Evolutionary conservation across 64 coral and sea anemone species (phyloP), one percentile per base, ranked within the genome.

Genomic region (Montipora capricornis): DNA sequence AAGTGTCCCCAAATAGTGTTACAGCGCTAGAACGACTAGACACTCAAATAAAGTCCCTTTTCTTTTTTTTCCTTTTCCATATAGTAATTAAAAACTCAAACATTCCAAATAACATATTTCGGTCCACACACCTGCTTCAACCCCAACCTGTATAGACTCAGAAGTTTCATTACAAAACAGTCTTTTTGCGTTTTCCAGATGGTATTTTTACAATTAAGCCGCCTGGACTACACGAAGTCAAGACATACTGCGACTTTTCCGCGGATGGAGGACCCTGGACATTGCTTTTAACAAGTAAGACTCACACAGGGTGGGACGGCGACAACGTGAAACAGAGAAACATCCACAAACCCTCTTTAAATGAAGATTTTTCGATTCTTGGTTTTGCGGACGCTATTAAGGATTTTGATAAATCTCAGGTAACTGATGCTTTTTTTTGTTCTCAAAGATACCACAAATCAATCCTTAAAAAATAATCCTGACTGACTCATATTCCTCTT

Each of bases 331-430:
- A 96, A 62, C 47, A 81, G 19, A 93, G 91, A 47, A 96, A 90
- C 67, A 24, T 47, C n/a, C 61, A 94, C 5, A 52, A 79, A 11
- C 91, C 95, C 1, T 96, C 88, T 7, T 73, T 96, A 20, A 49
- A 74, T 14, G 9, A 62, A 11, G 95, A 96, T 49, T 96, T 73
- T 45, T 96, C 91, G 20, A 96, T 96, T 20, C 91, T 96, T 37
- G 91, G 80, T 46, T 29, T 96, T 52, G 95, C 95, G 6, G 95
- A 96, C 45, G 80, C 70, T 20, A 96, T 96, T 4, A 96, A 96
- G 13, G 77, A 90, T 26, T 79, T 78, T 71, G 95, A 96, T 26
- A 20, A 71, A 20, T 89, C 90, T 6, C 90, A 96, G 89, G 95
- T 96, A 55, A 68, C 5, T 92, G 5, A 16, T 4, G 24, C n/a